phyloP scores from a whole-genome alignment of 2,888 invertebrate genomes.

The Meiosimyza platycephala region DNA sequence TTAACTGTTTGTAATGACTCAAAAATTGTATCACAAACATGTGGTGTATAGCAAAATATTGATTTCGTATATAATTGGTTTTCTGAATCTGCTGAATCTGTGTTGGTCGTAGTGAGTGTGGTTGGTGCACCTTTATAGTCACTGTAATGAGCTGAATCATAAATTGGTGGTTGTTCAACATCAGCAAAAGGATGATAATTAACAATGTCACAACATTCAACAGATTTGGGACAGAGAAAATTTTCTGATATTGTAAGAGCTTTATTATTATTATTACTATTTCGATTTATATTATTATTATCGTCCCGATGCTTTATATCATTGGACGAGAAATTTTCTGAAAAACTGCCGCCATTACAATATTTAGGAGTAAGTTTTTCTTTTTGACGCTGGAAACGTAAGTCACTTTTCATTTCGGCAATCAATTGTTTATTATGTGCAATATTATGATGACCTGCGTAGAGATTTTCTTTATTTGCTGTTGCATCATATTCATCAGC shows the following conservation, averaged over 20 bases:
- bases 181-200: too few species aligned
- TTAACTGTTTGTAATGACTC: slow-evolving; percentile 37
- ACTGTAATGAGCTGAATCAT: background rate
- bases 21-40: slow-evolving; percentile 45
- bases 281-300: background rate
- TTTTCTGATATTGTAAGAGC: background rate
- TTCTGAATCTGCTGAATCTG: slow-evolving; percentile 1
- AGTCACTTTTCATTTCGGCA: slow-evolving; percentile 38
- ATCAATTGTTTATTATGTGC: slow-evolving; percentile 37
- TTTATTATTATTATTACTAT: background rate
- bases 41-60: slow-evolving; percentile 43
- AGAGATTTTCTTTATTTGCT: slow-evolving; percentile 39
- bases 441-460: slow-evolving; percentile 36
- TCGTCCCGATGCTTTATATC: background rate
- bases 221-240: background rate
- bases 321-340: slow-evolving; percentile 14
- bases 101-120: background rate
- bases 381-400: slow-evolving; percentile 41
- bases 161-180: background rate
- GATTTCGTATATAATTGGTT: slow-evolving; percentile 31
- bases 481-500: background rate
- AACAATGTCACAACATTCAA: background rate
- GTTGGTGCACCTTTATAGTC: slow-evolving; percentile 2
- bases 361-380: slow-evolving; percentile 28
- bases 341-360: slow-evolving; percentile 27